These are phyloP conservation scores for Calameuta filiformis DNA, from an alignment of 2,888 invertebrate genomes.

Conservation along the genomic window DNA sequence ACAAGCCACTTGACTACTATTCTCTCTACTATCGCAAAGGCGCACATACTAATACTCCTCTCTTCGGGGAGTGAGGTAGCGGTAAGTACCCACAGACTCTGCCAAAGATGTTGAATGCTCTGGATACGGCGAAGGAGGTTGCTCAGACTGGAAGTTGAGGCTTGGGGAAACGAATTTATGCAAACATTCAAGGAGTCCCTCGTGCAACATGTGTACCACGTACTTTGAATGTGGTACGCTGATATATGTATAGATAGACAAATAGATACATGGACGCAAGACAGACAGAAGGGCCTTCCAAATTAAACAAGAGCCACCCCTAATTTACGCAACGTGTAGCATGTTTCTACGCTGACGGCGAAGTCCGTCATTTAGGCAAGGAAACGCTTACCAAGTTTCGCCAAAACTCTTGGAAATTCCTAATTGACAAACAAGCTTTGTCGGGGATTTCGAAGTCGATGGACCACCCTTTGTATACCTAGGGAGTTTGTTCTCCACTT, in stretches of 20 bases:
- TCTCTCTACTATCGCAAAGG: not conserved
- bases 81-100: not conserved
- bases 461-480: not conserved
- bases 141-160: not conserved
- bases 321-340: constrained; percentile 44
- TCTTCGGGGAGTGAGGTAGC: not conserved
- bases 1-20: not conserved
- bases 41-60: not conserved
- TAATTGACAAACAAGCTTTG: not conserved
- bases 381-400: not conserved
- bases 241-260: not conserved
- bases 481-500: not conserved
- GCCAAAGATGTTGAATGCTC: not conserved
- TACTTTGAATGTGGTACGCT: not conserved
- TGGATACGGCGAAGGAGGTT: not conserved
- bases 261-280: not conserved
- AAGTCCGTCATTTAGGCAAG: not conserved
- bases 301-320: constrained; percentile 54
- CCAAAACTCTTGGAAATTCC: not conserved
- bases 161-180: constrained; percentile 26
- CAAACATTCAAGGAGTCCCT: constrained; percentile 30
- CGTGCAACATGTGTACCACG: constrained; percentile 28
- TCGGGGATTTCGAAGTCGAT: not conserved
- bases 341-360: not conserved
- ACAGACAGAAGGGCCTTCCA: constrained; percentile 42